Evolutionary conservation across 2,113 vertebrate species (phyloP).

Genomic region (Stigmatopora argus): DNA sequence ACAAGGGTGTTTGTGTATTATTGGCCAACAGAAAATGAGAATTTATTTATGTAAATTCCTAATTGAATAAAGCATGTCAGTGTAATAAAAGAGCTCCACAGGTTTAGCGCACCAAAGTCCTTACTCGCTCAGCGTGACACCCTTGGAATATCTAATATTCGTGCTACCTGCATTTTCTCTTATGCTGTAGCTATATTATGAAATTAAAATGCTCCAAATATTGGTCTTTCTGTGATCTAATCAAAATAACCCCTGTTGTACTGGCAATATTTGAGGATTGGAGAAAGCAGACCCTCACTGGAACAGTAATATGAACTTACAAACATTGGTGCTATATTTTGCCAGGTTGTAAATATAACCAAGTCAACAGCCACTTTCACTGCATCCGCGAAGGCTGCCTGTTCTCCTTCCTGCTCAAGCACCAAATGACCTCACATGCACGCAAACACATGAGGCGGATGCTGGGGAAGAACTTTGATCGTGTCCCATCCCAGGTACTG

Average conservation of each 20-base stretch:
- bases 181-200: slow-evolving; percentile 52
- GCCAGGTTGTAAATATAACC: slow-evolving; percentile 98
- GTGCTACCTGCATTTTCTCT: slow-evolving; percentile 64
- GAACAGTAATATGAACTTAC: slow-evolving; percentile 14
- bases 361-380: slow-evolving; percentile 98
- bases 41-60: slow-evolving; percentile 81
- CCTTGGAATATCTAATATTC: slow-evolving; percentile 66
- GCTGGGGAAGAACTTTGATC: slow-evolving; percentile 97
- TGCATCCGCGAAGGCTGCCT: slow-evolving; percentile 97
- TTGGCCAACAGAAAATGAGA: slow-evolving; percentile 75
- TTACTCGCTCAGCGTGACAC: slow-evolving; percentile 72
- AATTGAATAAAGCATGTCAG: slow-evolving; percentile 78
- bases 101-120: slow-evolving; percentile 71
- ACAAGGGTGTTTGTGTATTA: slow-evolving; percentile 74
- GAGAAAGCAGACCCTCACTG: slow-evolving; percentile 6
- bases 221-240: slow-evolving; percentile 49
- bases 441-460: slow-evolving; percentile 98
- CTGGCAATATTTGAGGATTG: slow-evolving; percentile 30
- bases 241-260: slow-evolving; percentile 25
- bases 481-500: slow-evolving; percentile 86
- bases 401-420: slow-evolving; percentile 99
- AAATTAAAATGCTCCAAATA: slow-evolving; percentile 53
- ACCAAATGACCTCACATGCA: slow-evolving; percentile 98
- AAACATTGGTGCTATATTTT: slow-evolving; percentile 13
- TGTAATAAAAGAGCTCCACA: slow-evolving; percentile 79